Conservation (phyloP, 1,140 invertebrate species). For the Drosophila serrata region DNA sequence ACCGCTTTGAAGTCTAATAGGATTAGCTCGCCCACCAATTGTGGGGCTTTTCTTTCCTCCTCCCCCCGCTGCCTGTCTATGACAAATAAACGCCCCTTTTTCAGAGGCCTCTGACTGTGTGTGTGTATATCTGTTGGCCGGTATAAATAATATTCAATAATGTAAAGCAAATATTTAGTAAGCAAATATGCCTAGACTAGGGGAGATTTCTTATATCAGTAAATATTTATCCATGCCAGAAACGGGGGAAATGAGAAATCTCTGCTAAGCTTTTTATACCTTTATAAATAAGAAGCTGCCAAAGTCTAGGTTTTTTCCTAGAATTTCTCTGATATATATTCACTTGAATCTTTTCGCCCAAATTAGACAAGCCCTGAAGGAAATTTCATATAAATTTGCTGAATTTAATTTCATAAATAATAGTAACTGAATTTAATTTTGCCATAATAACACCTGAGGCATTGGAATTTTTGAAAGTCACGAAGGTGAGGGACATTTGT, state of each 20-base stretch:
- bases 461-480: neutral
- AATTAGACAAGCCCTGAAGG: neutral
- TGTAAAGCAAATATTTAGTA: constrained; percentile 65
- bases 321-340: neutral
- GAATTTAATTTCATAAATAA: neutral
- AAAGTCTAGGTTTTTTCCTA: neutral
- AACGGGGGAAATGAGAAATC: constrained; percentile 18
- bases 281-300: constrained; percentile 6
- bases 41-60: constrained; percentile 13
- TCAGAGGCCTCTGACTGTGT: constrained; percentile 4
- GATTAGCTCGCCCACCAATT: constrained; percentile 58
- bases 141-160: constrained; percentile 70
- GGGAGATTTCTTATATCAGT: constrained; percentile 43
- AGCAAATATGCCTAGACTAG: constrained; percentile 46
- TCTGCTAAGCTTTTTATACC: constrained; percentile 4
- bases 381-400: neutral
- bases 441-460: neutral
- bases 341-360: neutral
- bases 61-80: constrained; percentile 21
- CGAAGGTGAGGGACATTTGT: neutral
- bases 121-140: constrained; percentile 27
- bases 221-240: constrained; percentile 33
- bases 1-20: constrained; percentile 83
- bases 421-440: neutral
- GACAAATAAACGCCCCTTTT: constrained; percentile 58